Evolutionary conservation across 2,797 vertebrate genomes (phyloP), one percentile per base, ranked within the genome.

Genomic region (Tapirus indicus): DNA sequence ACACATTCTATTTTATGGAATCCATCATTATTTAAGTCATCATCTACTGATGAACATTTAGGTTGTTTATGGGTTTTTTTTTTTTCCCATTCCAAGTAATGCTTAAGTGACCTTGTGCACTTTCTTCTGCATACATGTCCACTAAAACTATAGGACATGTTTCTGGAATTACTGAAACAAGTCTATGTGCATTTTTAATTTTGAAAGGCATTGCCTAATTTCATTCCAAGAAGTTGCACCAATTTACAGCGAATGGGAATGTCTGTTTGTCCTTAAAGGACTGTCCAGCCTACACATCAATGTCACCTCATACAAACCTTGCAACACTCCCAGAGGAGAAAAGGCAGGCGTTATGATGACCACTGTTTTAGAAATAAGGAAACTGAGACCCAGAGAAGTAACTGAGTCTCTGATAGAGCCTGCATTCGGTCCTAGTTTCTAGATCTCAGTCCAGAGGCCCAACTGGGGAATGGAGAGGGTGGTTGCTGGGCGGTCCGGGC

Each of bases 141-240:
- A 78, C 71, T 29, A 68, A 82, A 60, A 60, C 77, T 60, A 29
- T 16, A 52, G 13, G 6, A n/a, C 47, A 3, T 23, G 60, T 91
- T 91, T 96, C 93, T 93, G 95, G 58, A 86, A 74, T 35, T 69
- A 79, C 78, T 41, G 82, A 86, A 75, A 85, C 95, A 90, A 52
- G 58, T n/a, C 21, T 25, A 21, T 25, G 20, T 18, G 44, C 38
- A 32, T 60, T 86, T 89, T 64, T 52, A 72, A 72, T 74, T 88
- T 86, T 47, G 52, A 66, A 58, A 97, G 66, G 29, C 80, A 47
- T 21, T 47, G 35, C n/a, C 54, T 49, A 49, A 91, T 84, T 88
- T 90, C 77, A 72, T 94, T 68, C 58, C 62, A 64, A 64, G 82
- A 91, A 89, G 56, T 74, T 74, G 83, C 62, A 75, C 88, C 74